A percentile compares a stretch with the other conserved stretches of the same genome.
Evolutionary conservation across 2,888 invertebrate genomes (phyloP).

Genomic region (Strigamia maritima): DNA sequence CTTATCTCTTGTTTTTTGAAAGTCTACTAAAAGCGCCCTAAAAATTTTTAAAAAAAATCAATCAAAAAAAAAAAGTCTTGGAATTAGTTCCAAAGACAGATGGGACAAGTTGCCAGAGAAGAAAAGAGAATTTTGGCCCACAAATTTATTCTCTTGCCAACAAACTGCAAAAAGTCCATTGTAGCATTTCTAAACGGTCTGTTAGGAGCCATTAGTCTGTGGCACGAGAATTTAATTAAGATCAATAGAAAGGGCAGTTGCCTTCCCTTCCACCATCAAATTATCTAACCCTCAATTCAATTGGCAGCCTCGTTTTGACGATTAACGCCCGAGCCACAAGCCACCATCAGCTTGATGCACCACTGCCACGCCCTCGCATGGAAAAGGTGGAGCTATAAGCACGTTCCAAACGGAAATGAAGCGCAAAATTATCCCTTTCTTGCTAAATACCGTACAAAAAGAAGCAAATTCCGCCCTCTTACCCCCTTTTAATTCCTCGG

Average conservation of each 20-base stretch:
- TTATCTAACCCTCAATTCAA: constrained; percentile 37
- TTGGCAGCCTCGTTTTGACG: constrained; percentile 33
- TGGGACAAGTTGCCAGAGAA: constrained; percentile 20
- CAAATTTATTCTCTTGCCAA: constrained; percentile 7
- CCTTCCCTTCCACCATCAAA: constrained; percentile 26
- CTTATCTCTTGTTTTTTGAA: background rate
- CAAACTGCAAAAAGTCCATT: constrained; percentile 26
- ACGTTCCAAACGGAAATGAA: constrained; percentile 21
- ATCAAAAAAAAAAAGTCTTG: background rate
- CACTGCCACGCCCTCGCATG: constrained; percentile 35
- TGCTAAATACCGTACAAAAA: constrained; percentile 11
- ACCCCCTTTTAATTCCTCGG: background rate
- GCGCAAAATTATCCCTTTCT: constrained; percentile 29
- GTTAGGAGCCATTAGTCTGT: constrained; percentile 31
- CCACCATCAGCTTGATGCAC: constrained; percentile 30
- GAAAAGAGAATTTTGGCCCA: constrained; percentile 4
- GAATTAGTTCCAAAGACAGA: constrained; percentile 10
- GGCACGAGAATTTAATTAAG: constrained; percentile 35
- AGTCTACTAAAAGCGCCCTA: background rate
- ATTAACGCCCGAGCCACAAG: constrained; percentile 24
- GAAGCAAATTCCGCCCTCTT: constrained; percentile 3
- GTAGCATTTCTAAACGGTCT: constrained; percentile 34
- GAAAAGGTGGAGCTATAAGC: constrained; percentile 34
- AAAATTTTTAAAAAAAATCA: background rate
- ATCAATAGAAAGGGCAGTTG: constrained; percentile 21